A percentile compares a stretch with the other conserved stretches of the same genome.
These are phyloP conservation scores for Atherix ibis DNA, from an alignment of 2,888 invertebrate species.

Conservation along the genomic window DNA sequence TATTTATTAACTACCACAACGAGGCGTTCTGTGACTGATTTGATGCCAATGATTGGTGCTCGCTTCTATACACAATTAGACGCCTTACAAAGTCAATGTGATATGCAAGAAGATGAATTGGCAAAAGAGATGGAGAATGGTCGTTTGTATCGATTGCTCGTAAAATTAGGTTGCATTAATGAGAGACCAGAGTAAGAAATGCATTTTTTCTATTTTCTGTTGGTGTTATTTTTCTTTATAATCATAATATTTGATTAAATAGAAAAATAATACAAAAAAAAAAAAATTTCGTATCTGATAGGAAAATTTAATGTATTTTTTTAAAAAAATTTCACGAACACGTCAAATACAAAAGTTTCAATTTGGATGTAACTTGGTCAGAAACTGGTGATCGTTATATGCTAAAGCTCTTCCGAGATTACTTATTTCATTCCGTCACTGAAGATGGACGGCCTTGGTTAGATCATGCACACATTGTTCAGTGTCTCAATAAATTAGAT, in stretches of 20 bases:
- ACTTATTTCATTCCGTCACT: constrained; percentile 89
- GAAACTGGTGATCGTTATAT: constrained; percentile 98
- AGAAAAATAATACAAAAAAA: too few relatives aligned
- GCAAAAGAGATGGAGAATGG: constrained; percentile 92
- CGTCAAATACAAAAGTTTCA: constrained; percentile 67
- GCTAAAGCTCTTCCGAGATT: constrained; percentile 94
- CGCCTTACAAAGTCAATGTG: constrained; percentile 70
- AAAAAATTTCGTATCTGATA: too few relatives aligned
- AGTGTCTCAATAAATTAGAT: constrained; percentile 86
- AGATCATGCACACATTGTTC: constrained; percentile 88
- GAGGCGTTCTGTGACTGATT: constrained; percentile 75
- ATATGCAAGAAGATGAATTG: constrained; percentile 79
- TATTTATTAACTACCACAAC: constrained; percentile 52
- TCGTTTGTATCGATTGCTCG: constrained; percentile 73
- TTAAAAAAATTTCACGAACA: too few relatives aligned
- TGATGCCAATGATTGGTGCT: constrained; percentile 99
- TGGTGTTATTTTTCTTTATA: too few relatives aligned
- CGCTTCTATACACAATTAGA: constrained; percentile 94
- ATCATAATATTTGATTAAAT: too few relatives aligned
- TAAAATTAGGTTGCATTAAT: constrained; percentile 86
- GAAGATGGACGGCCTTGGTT: constrained; percentile 90
- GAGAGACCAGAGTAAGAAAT: constrained; percentile 79
- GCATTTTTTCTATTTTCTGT: constrained; percentile 3
- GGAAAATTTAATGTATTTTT: too few relatives aligned
- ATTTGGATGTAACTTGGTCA: constrained; percentile 87